These are phyloP conservation scores for Anthopleura sola DNA, from an alignment of 64 coral and sea anemone genomes.

Conservation along the genomic window DNA sequence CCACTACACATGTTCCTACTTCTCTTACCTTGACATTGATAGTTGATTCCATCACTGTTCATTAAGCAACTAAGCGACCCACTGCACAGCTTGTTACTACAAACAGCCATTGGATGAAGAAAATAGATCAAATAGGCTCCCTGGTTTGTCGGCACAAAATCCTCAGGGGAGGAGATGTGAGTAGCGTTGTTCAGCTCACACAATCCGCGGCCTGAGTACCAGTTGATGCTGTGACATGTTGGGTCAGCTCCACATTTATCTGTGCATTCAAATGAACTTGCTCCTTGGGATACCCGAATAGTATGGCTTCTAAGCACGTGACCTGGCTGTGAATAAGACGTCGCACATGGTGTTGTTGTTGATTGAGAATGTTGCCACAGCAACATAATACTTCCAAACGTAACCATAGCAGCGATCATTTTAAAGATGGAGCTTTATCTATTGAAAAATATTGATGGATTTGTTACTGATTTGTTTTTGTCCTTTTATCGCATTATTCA, in stretches of 20 bases:
- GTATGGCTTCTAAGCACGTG: not conserved
- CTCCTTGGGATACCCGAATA: not conserved
- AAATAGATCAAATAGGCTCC: not conserved
- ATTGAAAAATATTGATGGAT: too few relatives aligned
- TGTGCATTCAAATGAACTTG: not conserved
- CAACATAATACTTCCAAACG: too few relatives aligned
- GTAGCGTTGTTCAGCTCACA: not conserved
- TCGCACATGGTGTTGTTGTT: not conserved
- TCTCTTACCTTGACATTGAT: too few relatives aligned
- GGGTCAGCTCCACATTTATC: not conserved
- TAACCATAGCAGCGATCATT: too few relatives aligned
- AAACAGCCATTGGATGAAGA: not conserved
- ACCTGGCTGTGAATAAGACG: not conserved
- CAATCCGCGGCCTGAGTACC: not conserved
- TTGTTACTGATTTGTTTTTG: too few relatives aligned
- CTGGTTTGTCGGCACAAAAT: not conserved
- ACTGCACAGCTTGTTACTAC: not conserved
- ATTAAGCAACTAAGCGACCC: too few relatives aligned
- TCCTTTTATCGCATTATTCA: too few relatives aligned
- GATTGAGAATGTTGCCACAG: too few relatives aligned
- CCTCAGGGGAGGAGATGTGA: constrained; percentile 3
- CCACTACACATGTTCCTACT: too few relatives aligned
- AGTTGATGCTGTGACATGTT: not conserved
- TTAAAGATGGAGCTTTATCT: too few relatives aligned
- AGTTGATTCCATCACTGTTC: too few relatives aligned